phyloP scores from a whole-genome alignment of 2,888 invertebrate species.

The Diachrysia chrysitis region DNA sequence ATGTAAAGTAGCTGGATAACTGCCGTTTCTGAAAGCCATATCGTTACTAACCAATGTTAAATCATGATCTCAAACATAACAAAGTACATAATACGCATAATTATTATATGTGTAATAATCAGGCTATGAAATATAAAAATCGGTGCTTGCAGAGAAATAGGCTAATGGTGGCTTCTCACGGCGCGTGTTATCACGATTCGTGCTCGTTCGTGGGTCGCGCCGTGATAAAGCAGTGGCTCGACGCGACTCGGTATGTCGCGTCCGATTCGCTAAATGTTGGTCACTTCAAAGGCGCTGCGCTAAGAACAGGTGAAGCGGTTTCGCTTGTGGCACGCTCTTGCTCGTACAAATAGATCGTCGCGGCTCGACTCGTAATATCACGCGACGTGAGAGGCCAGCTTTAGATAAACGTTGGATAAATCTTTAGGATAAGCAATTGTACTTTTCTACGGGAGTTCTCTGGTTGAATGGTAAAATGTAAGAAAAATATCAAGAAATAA shows the following conservation, averaged over 20 bases:
- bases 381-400: too few species aligned
- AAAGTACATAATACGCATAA: conserved; percentile 14
- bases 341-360: too few species aligned
- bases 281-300: too few species aligned
- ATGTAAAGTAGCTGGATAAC: background rate
- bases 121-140: background rate
- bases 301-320: too few species aligned
- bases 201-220: too few species aligned
- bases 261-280: too few species aligned
- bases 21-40: background rate
- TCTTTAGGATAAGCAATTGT: background rate
- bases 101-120: background rate
- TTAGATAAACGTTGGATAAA: background rate
- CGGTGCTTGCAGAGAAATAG: background rate
- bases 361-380: too few species aligned
- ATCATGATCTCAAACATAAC: conserved; percentile 14
- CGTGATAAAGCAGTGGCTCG: too few species aligned
- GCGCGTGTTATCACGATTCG: too few species aligned
- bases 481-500: background rate
- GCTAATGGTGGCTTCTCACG: too few species aligned
- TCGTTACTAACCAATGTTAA: conserved; percentile 1
- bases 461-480: background rate
- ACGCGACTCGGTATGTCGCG: too few species aligned
- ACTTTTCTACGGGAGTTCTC: background rate
- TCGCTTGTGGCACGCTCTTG: too few species aligned